phyloP scores from a whole-genome alignment of 2,888 invertebrate genomes.

The Schizotus pectinicornis region DNA sequence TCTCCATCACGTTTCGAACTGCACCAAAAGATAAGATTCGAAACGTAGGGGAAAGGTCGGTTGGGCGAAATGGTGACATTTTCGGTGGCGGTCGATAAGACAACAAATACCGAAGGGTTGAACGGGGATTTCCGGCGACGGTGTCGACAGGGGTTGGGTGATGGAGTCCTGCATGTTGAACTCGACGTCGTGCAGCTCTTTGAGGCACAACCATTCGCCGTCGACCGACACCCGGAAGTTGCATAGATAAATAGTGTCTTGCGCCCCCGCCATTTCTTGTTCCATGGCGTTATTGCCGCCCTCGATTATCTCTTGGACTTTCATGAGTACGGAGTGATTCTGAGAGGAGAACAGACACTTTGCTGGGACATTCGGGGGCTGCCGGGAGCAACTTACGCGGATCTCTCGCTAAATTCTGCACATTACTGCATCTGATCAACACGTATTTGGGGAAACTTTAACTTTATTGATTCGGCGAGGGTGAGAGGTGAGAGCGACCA shows the following conservation, averaged over 20 bases:
- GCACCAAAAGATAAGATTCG: too few species aligned
- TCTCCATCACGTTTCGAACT: too few species aligned
- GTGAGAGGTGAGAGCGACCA: not conserved
- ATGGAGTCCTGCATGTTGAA: slow-evolving; percentile 74
- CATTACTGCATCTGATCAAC: not conserved
- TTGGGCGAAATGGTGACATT: slow-evolving; percentile 13
- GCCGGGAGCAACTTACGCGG: not conserved
- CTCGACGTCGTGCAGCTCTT: slow-evolving; percentile 92
- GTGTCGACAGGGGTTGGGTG: slow-evolving; percentile 68
- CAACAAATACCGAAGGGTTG: slow-evolving; percentile 55
- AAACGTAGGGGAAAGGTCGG: slow-evolving; percentile 3
- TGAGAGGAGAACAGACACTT: not conserved
- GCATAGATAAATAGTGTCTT: slow-evolving; percentile 96
- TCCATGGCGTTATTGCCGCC: slow-evolving; percentile 56
- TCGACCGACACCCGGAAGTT: slow-evolving; percentile 97
- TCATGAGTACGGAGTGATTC: slow-evolving; percentile 44
- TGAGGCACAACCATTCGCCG: slow-evolving; percentile 95
- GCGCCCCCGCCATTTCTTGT: slow-evolving; percentile 82
- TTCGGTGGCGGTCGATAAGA: not conserved
- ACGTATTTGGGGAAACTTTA: slow-evolving; percentile 2
- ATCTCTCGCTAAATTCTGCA: not conserved
- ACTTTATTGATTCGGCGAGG: not conserved
- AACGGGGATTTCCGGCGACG: slow-evolving; percentile 67
- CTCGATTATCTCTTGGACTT: slow-evolving; percentile 55
- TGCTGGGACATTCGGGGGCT: not conserved